Conservation (phyloP, 2,888 invertebrate genomes). For the Lomographa bimaculata region DNA sequence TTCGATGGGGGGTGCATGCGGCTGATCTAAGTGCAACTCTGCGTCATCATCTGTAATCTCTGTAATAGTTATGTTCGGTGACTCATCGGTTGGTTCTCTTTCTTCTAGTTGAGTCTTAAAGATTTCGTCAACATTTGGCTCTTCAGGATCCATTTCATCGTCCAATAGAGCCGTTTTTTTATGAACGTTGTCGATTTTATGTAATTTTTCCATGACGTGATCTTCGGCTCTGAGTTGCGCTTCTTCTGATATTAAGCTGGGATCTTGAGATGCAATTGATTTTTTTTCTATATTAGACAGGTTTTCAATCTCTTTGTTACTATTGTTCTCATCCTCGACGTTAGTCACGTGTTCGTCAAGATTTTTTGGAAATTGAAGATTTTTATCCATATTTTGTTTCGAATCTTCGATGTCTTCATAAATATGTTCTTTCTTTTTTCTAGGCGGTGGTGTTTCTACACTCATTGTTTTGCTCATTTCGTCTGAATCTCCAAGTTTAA, state of each 20-base stretch:
- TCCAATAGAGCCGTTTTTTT: slow-evolving; percentile 66
- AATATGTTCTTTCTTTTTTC: slow-evolving; percentile 84
- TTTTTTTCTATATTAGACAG: slow-evolving; percentile 59
- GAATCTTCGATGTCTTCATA: slow-evolving; percentile 85
- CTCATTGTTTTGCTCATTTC: slow-evolving; percentile 77
- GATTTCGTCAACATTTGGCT: slow-evolving; percentile 72
- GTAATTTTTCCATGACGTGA: slow-evolving; percentile 73
- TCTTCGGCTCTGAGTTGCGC: slow-evolving; percentile 61
- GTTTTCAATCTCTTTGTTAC: slow-evolving; percentile 75
- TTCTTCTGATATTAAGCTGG: slow-evolving; percentile 71
- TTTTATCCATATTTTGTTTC: slow-evolving; percentile 63
- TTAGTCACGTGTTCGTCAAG: slow-evolving; percentile 55
- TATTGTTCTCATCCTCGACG: slow-evolving; percentile 47
- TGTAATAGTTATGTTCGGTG: slow-evolving; percentile 77
- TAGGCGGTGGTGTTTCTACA: slow-evolving; percentile 68
- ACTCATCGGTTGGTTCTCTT: slow-evolving; percentile 56
- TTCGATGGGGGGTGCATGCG: slow-evolving; percentile 62
- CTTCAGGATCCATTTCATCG: slow-evolving; percentile 69
- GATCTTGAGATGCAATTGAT: slow-evolving; percentile 74
- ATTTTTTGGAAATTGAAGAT: slow-evolving; percentile 75
- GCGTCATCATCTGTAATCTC: slow-evolving; percentile 73
- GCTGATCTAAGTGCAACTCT: slow-evolving; percentile 46
- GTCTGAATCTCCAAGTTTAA: slow-evolving; percentile 76
- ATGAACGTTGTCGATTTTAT: slow-evolving; percentile 57
- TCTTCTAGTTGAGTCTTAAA: slow-evolving; percentile 72